These are phyloP conservation scores for Didymodactylos carnosus DNA, from an alignment of 2,888 invertebrate species.

Conservation along the genomic window DNA sequence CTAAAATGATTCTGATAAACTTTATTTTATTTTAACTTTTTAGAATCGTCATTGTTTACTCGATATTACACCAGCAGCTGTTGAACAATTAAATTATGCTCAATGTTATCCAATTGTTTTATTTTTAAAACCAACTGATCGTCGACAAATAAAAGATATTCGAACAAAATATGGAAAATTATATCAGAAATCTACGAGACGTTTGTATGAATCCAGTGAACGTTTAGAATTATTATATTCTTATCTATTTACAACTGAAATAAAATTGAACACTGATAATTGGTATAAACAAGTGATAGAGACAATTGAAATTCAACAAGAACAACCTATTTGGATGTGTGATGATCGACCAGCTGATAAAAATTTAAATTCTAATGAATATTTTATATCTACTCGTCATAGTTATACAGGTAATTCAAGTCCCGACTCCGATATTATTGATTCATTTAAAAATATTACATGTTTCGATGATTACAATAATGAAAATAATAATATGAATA, in stretches of 20 bases:
- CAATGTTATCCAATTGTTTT: conserved; percentile 94
- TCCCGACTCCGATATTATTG: not conserved
- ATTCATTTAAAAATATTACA: too few relatives aligned
- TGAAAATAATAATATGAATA: not conserved
- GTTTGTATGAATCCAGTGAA: conserved; percentile 69
- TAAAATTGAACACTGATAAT: not conserved
- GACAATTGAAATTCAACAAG: conserved; percentile 76
- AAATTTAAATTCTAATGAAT: not conserved
- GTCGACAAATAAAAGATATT: conserved; percentile 77
- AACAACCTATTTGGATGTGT: conserved; percentile 71
- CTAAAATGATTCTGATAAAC: too few relatives aligned
- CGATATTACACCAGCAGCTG: conserved; percentile 87
- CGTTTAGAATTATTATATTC: conserved; percentile 85
- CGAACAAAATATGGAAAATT: conserved; percentile 54
- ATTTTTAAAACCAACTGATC: conserved; percentile 76
- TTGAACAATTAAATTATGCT: conserved; percentile 84
- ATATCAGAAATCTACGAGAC: conserved; percentile 37
- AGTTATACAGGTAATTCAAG: not conserved
- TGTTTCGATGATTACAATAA: too few relatives aligned
- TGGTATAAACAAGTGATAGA: conserved; percentile 87
- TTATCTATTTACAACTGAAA: conserved; percentile 67
- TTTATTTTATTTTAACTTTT: not conserved
- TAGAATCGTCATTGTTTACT: conserved; percentile 53
- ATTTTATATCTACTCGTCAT: not conserved
- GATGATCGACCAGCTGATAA: not conserved